Conservation (phyloP, 2,888 invertebrate genomes). For the Aleiodes testaceus region DNA sequence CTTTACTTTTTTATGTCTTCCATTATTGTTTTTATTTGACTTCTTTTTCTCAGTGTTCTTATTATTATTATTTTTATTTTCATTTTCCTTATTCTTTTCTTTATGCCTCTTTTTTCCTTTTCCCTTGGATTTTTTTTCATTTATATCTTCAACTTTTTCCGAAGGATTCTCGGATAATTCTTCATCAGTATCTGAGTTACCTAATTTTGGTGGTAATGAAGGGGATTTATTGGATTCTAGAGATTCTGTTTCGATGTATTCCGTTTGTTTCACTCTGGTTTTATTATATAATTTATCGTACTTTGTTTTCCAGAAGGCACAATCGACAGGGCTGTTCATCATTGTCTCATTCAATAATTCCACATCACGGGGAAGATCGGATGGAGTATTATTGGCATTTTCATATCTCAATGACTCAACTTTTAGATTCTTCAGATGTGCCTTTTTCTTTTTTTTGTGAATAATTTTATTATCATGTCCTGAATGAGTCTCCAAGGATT, state of each 20-base stretch:
- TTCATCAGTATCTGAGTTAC: conserved; percentile 18
- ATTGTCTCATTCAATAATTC: conserved; percentile 16
- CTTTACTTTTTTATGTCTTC: conserved; percentile 36
- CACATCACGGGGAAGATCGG: conserved; percentile 30
- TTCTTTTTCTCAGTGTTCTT: conserved; percentile 37
- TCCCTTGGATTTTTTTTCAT: conserved; percentile 23
- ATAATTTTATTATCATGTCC: background rate
- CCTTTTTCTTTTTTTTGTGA: background rate
- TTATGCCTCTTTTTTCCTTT: conserved; percentile 11
- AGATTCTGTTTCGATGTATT: conserved; percentile 53
- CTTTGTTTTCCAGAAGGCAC: conserved; percentile 47
- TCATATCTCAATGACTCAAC: conserved; percentile 29
- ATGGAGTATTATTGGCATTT: conserved; percentile 17
- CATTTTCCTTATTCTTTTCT: background rate
- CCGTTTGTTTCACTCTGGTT: conserved; percentile 15
- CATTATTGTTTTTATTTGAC: conserved; percentile 37
- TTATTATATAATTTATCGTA: conserved; percentile 41
- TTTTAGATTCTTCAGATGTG: background rate
- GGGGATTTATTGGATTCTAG: conserved; percentile 46
- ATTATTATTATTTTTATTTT: conserved; percentile 27
- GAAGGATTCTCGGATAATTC: conserved; percentile 10
- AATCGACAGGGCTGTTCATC: background rate
- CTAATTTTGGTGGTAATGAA: background rate
- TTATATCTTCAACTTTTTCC: conserved; percentile 2
- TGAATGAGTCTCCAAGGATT: background rate